Conservation (phyloP, 2,113 vertebrate genomes). For the Psilopsiagon aymara region DNA sequence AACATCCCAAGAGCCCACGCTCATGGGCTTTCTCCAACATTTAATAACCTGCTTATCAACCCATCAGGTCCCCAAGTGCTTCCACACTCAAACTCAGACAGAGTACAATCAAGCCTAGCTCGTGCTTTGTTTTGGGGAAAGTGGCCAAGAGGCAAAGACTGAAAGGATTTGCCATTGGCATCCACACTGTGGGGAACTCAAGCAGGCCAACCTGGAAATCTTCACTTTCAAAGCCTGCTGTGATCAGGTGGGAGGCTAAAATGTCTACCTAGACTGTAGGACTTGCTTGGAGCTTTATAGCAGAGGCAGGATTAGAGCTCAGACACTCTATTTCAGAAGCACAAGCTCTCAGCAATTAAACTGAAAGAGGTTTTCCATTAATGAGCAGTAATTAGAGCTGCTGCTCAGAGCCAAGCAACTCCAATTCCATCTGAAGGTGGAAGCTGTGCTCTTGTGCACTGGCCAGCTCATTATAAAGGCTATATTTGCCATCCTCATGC, state of each 20-base stretch:
- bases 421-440: neutral
- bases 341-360: neutral
- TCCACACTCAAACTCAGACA: neutral
- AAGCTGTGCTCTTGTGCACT: neutral
- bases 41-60: neutral
- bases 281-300: neutral
- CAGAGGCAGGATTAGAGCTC: neutral
- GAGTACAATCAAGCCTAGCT: neutral
- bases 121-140: neutral
- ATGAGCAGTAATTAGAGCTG: constrained; percentile 6
- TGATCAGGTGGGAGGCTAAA: neutral
- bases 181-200: neutral
- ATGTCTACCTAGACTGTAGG: neutral
- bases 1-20: neutral
- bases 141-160: neutral
- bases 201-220: neutral
- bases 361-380: neutral
- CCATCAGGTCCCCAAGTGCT: neutral
- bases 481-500: neutral
- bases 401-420: neutral
- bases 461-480: neutral
- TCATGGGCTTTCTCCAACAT: neutral
- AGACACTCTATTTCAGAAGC: neutral
- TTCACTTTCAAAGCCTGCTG: neutral
- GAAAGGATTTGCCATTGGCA: neutral